These are phyloP conservation scores for Lepidurus packardi DNA, from an alignment of 1,140 invertebrate species.

Conservation along the genomic window DNA sequence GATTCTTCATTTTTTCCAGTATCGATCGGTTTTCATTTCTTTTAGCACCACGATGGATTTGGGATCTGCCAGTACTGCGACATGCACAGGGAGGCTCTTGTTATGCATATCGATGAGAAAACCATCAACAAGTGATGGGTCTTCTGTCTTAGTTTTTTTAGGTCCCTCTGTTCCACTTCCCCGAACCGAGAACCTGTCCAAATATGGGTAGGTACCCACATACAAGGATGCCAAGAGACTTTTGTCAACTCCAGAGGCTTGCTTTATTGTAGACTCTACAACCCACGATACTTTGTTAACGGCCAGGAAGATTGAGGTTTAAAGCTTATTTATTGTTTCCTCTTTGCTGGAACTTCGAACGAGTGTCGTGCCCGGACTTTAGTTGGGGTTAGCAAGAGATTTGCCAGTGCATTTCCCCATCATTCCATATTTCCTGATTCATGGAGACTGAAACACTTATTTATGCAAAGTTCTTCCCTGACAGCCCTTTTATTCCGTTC, in stretches of 20 bases:
- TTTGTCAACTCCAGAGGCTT: no score
- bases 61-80: background rate
- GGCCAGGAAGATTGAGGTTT: no score
- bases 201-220: no score
- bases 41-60: background rate
- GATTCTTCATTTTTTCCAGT: background rate
- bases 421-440: background rate
- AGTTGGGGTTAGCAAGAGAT: background rate
- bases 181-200: no score
- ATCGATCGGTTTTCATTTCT: constrained; percentile 1
- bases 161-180: no score
- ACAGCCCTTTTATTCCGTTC: background rate
- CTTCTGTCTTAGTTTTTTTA: no score
- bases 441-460: background rate
- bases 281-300: no score
- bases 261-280: no score
- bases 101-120: constrained; percentile 9
- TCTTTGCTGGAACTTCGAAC: background rate
- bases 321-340: no score
- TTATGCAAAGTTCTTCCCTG: background rate
- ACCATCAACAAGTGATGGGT: background rate
- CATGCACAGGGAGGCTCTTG: background rate
- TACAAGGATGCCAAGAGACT: no score
- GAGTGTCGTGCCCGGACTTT: background rate
- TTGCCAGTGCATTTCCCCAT: background rate